Percentiles rank a stretch among this genome's conserved stretches.
phyloP scores from a whole-genome alignment of 2,888 invertebrate genomes.

The Drosophila atripex region DNA sequence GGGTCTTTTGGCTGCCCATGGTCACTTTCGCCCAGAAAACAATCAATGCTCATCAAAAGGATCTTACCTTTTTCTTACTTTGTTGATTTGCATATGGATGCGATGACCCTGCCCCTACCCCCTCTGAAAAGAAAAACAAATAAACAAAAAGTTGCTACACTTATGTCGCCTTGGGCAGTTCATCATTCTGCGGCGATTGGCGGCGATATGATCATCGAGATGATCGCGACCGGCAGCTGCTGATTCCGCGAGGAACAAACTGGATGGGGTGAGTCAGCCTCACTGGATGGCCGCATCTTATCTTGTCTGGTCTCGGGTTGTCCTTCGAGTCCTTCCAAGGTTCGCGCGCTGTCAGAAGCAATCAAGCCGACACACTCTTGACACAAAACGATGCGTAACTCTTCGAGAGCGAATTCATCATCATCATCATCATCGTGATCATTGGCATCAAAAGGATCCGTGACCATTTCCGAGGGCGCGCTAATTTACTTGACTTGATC shows the following conservation, averaged over 20 bases:
- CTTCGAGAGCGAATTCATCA: constrained; percentile 65
- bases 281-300: constrained; percentile 12
- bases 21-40: constrained; percentile 60
- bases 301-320: constrained; percentile 4
- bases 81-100: constrained; percentile 67
- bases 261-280: constrained; percentile 57
- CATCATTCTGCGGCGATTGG: constrained; percentile 55
- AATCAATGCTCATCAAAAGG: constrained; percentile 77
- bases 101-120: constrained; percentile 63
- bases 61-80: constrained; percentile 16
- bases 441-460: constrained; percentile 64
- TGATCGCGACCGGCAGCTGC: constrained; percentile 59
- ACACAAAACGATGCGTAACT: constrained; percentile 77
- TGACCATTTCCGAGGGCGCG: constrained; percentile 64
- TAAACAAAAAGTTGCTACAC: constrained; percentile 65
- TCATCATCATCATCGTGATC: constrained; percentile 38
- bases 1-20: constrained; percentile 43
- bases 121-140: constrained; percentile 63
- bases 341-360: constrained; percentile 80
- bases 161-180: constrained; percentile 71
- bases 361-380: constrained; percentile 78
- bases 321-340: constrained; percentile 51
- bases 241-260: constrained; percentile 39
- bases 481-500: constrained; percentile 64
- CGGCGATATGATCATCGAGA: constrained; percentile 53